Evolutionary conservation across 2,888 invertebrate genomes (phyloP).

Genomic region (Anoplius nigerrimus): DNA sequence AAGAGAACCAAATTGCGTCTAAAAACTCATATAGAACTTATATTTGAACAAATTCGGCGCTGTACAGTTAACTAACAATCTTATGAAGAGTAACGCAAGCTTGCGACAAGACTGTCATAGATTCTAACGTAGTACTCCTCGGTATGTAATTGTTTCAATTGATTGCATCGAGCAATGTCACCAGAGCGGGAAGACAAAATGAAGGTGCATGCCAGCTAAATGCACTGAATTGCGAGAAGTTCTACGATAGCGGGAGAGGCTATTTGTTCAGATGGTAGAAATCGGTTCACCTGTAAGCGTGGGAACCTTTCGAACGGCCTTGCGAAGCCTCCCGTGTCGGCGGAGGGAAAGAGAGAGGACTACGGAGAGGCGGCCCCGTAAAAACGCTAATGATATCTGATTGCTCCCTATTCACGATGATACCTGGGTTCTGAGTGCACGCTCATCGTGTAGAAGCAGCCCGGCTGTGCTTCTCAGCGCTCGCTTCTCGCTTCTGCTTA

Average conservation of each 20-base stretch:
- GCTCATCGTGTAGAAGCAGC: constrained; percentile 30
- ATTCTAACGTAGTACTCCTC: too few species aligned
- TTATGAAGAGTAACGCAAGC: too few species aligned
- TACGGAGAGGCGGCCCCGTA: constrained; percentile 48
- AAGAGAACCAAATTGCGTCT: too few species aligned
- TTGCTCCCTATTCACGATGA: constrained; percentile 71
- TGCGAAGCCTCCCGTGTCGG: constrained; percentile 28
- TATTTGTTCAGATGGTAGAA: constrained; percentile 7
- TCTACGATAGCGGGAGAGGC: too few species aligned
- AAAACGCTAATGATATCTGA: constrained; percentile 74
- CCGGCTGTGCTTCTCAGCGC: constrained; percentile 18
- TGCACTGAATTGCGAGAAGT: too few species aligned
- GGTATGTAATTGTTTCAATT: too few species aligned
- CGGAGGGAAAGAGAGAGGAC: constrained; percentile 31
- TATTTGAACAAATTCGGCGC: too few species aligned
- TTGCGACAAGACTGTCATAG: too few species aligned
- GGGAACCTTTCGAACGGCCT: constrained; percentile 45
- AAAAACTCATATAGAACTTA: too few species aligned
- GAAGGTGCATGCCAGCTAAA: too few species aligned
- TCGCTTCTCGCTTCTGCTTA: constrained; percentile 48
- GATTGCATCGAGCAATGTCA: too few species aligned
- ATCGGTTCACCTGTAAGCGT: constrained; percentile 58
- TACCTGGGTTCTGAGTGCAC: constrained; percentile 52
- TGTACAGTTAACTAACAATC: too few species aligned
- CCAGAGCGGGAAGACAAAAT: not conserved